Evolutionary conservation across 1,140 invertebrate genomes (phyloP), one percentile per base, ranked within the genome.

Genomic region (Tetragonula clypearis): DNA sequence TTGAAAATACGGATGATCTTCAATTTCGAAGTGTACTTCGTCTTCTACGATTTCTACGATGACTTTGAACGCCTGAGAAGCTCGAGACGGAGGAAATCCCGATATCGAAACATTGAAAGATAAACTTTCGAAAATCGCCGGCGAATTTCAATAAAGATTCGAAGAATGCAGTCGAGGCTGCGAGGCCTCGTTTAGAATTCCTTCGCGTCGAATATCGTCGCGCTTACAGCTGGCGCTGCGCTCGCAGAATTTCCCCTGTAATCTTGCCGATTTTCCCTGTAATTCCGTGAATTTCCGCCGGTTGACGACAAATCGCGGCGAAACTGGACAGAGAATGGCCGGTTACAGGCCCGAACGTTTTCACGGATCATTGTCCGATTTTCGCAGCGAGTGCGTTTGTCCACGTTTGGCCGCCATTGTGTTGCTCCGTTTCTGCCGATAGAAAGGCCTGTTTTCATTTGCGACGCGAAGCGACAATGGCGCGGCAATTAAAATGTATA

Each of bases 321-420:
- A 8, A 17, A 56, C 6, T 14, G 17, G 11, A 41, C 26, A 23
- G 17, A 56, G n/a, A 56, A 56, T 68, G 65, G 30, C 21, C 53
- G 41, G 53, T 79, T 69, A 53, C 65, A 6, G 53, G 21, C 15
- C 15, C 53, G 21, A 69, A 69, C 65, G 65, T 79, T 79, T 8
- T 69, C 78, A 79, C 53, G 65, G 78, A 69, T 79, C 78, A 56
- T 79, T 79, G 65, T 79, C 56, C 78, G 65, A 26, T 79, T 79
- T 62, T 56, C 75, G 78, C 21, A 41, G 53, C 49, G 49, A 30
- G 23, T 19, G 8, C 78, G 65, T 41, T 79, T 56, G 65, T 19
- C 49, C 65, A 4, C 23, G 65, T 30, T 30, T 53, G 65, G 41
- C 55, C 12, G 62, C 19, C 26, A 79, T 79, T 79, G 62, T 69